Conservation (phyloP, 2,888 invertebrate genomes). For the Sarcophaga rosellei region DNA sequence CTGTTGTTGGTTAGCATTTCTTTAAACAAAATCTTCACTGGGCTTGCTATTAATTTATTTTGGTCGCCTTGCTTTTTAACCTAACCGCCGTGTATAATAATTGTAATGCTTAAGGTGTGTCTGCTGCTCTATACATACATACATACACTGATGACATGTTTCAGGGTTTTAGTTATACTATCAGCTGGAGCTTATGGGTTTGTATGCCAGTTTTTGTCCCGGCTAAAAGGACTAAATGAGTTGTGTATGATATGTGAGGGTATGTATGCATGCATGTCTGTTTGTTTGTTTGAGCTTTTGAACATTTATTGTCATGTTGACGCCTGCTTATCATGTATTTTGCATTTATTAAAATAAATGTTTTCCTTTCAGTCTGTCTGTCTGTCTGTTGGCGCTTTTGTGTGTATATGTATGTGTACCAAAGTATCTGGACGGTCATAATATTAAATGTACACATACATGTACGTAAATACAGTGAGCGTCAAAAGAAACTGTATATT, state of each 20-base stretch:
- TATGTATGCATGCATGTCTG: neutral
- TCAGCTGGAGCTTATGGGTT: neutral
- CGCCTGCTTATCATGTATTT: slow-evolving; percentile 65
- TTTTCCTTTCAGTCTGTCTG: neutral
- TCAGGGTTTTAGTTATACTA: neutral
- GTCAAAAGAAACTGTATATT: no score
- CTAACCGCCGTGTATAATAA: slow-evolving; percentile 6
- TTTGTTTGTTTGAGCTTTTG: slow-evolving; percentile 4
- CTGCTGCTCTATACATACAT: neutral
- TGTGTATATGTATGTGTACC: neutral
- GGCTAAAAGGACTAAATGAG: slow-evolving; percentile 24
- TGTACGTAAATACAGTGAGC: no score
- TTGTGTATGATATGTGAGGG: neutral
- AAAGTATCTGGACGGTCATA: slow-evolving; percentile 20
- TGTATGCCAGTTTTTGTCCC: slow-evolving; percentile 1
- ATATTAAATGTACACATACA: slow-evolving; percentile 1
- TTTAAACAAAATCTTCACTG: neutral
- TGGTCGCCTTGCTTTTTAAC: neutral
- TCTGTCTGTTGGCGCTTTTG: slow-evolving; percentile 36
- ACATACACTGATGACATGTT: slow-evolving; percentile 45
- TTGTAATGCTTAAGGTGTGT: slow-evolving; percentile 57
- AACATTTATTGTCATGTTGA: slow-evolving; percentile 66
- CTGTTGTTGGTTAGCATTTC: neutral
- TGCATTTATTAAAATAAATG: slow-evolving; percentile 62
- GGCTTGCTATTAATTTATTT: slow-evolving; percentile 5